Percentiles rank a stretch among this genome's conserved stretches.
Evolutionary conservation across 2,113 vertebrate species (phyloP).

Genomic region (Macrotis lagotis): DNA sequence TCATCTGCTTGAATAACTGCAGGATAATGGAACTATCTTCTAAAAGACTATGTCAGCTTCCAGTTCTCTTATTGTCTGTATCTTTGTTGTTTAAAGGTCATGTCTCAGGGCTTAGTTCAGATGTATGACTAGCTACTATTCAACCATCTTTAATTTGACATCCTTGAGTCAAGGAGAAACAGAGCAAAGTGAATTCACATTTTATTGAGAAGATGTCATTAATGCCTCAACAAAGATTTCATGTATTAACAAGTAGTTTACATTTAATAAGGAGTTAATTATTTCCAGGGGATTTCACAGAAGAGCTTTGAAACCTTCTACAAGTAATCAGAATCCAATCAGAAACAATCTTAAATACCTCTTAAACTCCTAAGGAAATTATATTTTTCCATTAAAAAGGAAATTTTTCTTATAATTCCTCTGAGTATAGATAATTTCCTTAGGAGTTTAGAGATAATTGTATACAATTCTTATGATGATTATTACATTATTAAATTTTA

Average conservation of each 20-base stretch:
- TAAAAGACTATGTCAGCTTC: not conserved
- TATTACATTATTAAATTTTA: not conserved
- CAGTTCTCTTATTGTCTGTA: not conserved
- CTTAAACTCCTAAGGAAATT: not conserved
- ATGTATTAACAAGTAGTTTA: not conserved
- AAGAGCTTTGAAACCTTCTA: not conserved
- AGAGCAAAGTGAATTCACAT: not conserved
- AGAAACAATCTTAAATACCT: not conserved
- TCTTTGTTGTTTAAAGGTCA: not conserved
- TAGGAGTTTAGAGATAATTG: too few species aligned
- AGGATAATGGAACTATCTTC: not conserved
- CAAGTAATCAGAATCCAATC: not conserved
- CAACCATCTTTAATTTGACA: not conserved
- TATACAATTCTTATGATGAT: not conserved
- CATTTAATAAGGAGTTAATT: not conserved
- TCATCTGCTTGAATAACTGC: not conserved
- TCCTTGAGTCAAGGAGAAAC: not conserved
- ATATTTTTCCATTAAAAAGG: not conserved
- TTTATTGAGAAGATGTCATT: not conserved
- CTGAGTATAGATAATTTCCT: not conserved
- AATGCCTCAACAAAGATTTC: not conserved
- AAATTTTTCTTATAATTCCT: not conserved
- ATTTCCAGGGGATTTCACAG: not conserved
- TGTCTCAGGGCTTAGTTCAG: not conserved
- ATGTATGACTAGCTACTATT: not conserved